Evolutionary conservation across 2,888 invertebrate genomes (phyloP).

Genomic region (Trichacis sp.): DNA sequence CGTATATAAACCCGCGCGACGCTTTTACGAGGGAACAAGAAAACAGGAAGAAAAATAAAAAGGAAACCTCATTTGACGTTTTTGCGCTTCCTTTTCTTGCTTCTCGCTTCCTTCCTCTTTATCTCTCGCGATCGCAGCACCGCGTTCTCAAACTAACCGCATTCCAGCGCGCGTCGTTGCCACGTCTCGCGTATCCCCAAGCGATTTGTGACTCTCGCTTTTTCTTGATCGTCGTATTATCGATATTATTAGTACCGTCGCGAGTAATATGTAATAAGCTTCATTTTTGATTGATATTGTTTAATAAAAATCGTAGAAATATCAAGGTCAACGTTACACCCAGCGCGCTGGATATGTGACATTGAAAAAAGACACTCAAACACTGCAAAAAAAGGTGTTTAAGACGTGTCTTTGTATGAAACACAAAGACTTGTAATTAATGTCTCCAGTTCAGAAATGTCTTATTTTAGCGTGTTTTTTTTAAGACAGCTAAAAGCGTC

Average conservation of each 20-base stretch:
- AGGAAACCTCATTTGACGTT: slow-evolving; percentile 28
- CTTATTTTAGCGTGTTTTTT: too few species aligned
- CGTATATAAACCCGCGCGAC: slow-evolving; percentile 26
- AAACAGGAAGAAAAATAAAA: not conserved
- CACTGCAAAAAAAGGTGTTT: too few species aligned
- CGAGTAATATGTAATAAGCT: too few species aligned
- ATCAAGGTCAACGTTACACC: too few species aligned
- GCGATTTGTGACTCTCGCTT: slow-evolving; percentile 10
- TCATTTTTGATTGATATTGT: too few species aligned
- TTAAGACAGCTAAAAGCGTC: too few species aligned
- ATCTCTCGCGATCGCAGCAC: slow-evolving; percentile 21
- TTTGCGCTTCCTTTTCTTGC: slow-evolving; percentile 36
- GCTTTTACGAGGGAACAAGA: slow-evolving; percentile 16
- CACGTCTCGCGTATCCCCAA: slow-evolving; percentile 49
- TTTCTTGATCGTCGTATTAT: slow-evolving; percentile 11
- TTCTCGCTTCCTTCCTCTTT: slow-evolving; percentile 37
- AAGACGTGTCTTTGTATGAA: too few species aligned
- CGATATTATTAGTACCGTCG: not conserved
- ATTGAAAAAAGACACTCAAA: too few species aligned
- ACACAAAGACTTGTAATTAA: too few species aligned
- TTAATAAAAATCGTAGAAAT: too few species aligned
- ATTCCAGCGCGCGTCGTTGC: slow-evolving; percentile 58
- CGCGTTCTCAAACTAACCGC: slow-evolving; percentile 40
- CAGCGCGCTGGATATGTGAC: too few species aligned
- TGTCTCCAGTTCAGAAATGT: too few species aligned